Percentiles rank a stretch among this genome's conserved stretches.
These are phyloP conservation scores for Polyommatus iphigenia DNA, from an alignment of 2,888 invertebrate species.

Conservation along the genomic window DNA sequence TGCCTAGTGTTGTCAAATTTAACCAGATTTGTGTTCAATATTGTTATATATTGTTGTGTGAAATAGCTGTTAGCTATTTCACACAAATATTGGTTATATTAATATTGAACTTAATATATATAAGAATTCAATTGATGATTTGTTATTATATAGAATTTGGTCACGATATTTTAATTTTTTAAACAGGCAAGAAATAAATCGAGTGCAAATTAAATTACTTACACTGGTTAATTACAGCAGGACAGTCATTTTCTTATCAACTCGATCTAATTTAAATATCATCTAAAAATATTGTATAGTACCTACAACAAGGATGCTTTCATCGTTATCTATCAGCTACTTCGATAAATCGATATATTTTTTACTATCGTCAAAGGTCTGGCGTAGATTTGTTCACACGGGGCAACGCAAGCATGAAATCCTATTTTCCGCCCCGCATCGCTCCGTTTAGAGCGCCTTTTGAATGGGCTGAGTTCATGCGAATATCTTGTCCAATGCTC, in stretches of 20 bases:
- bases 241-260: no score
- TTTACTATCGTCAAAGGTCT: slow-evolving; percentile 66
- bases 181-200: no score
- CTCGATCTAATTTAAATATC: no score
- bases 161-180: no score
- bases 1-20: background rate
- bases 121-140: background rate
- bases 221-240: no score
- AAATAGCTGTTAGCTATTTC: no score
- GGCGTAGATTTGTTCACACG: slow-evolving; percentile 77
- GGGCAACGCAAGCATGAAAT: slow-evolving; percentile 77
- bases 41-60: no score
- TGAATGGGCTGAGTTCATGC: slow-evolving; percentile 69
- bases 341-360: slow-evolving; percentile 25
- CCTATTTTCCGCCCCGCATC: slow-evolving; percentile 78
- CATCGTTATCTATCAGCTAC: background rate
- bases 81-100: background rate
- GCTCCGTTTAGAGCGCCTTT: slow-evolving; percentile 74
- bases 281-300: no score
- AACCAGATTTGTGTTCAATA: slow-evolving; percentile 6
- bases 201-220: no score
- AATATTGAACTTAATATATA: background rate
- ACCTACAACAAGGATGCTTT: background rate
- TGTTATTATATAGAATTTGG: background rate
- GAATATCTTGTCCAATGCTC: slow-evolving; percentile 64